Percentiles rank a stretch among this genome's conserved stretches.
Conservation (phyloP, 1,140 invertebrate genomes). For the Hyposmocoma kahamanoa region DNA sequence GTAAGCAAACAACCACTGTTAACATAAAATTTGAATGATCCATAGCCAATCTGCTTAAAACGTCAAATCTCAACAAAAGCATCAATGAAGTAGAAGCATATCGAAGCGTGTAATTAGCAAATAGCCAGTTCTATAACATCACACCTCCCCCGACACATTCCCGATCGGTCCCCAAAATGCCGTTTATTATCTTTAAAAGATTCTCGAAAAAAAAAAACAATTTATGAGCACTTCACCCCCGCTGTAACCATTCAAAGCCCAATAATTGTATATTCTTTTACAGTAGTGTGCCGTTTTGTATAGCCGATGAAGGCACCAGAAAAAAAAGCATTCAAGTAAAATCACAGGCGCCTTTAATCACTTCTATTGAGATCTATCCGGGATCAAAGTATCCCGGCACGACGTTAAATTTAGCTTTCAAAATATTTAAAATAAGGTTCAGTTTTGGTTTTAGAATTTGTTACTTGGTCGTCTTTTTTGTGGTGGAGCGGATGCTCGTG, state of each 20-base stretch:
- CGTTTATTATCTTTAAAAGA: slow-evolving; percentile 66
- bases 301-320: slow-evolving; percentile 53
- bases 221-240: slow-evolving; percentile 71
- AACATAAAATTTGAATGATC: too few species aligned
- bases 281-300: slow-evolving; percentile 69
- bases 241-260: slow-evolving; percentile 69
- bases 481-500: slow-evolving; percentile 66
- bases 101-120: slow-evolving; percentile 56
- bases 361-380: slow-evolving; percentile 71
- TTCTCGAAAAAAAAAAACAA: slow-evolving; percentile 61
- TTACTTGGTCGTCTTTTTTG: slow-evolving; percentile 54
- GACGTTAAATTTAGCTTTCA: slow-evolving; percentile 51
- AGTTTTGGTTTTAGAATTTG: slow-evolving; percentile 47
- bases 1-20: too few species aligned
- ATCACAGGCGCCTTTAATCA: slow-evolving; percentile 73
- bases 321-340: slow-evolving; percentile 70
- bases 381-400: slow-evolving; percentile 57
- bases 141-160: slow-evolving; percentile 52
- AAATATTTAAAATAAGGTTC: slow-evolving; percentile 58
- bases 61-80: not conserved
- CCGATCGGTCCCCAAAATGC: slow-evolving; percentile 45
- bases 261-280: slow-evolving; percentile 74
- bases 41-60: not conserved
- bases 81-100: slow-evolving; percentile 4
- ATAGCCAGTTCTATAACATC: slow-evolving; percentile 31